These are phyloP conservation scores for Disparrhopalites patrizii DNA, from an alignment of 2,888 invertebrate genomes.

Conservation along the genomic window DNA sequence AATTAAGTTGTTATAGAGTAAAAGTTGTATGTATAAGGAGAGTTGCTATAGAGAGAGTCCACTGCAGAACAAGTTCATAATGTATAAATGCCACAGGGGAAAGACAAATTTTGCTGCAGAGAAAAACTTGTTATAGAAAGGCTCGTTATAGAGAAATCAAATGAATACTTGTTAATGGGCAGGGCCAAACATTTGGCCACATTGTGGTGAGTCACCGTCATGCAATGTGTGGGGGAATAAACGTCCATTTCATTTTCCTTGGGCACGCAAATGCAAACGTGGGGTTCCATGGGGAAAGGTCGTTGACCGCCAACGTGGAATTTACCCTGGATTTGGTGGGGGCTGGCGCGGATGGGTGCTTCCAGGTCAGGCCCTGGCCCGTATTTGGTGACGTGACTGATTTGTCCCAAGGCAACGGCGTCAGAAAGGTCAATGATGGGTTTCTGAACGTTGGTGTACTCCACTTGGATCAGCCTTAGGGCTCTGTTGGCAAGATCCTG, in stretches of 20 bases:
- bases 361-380: conserved; percentile 9
- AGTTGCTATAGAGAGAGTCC: too few relatives aligned
- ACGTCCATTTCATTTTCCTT: conserved; percentile 64
- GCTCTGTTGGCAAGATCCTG: conserved; percentile 49
- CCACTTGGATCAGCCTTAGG: conserved; percentile 51
- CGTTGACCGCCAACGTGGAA: conserved; percentile 61
- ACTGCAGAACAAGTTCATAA: too few relatives aligned
- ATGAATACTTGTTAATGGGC: conserved; percentile 59
- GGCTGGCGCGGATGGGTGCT: conserved; percentile 45
- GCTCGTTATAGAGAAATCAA: background rate
- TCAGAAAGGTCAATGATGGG: conserved; percentile 50
- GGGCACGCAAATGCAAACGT: conserved; percentile 63
- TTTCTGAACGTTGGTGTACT: conserved; percentile 50
- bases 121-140: too few relatives aligned
- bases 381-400: conserved; percentile 31
- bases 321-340: conserved; percentile 54
- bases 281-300: conserved; percentile 72
- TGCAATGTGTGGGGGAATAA: conserved; percentile 62
- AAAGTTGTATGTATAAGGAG: background rate
- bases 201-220: conserved; percentile 59
- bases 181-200: conserved; percentile 59
- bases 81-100: too few relatives aligned
- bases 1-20: too few relatives aligned
- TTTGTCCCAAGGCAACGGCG: conserved; percentile 49
- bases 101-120: too few relatives aligned